phyloP scores from a whole-genome alignment of 2,888 invertebrate genomes.

The Vandiemenella viatica region DNA sequence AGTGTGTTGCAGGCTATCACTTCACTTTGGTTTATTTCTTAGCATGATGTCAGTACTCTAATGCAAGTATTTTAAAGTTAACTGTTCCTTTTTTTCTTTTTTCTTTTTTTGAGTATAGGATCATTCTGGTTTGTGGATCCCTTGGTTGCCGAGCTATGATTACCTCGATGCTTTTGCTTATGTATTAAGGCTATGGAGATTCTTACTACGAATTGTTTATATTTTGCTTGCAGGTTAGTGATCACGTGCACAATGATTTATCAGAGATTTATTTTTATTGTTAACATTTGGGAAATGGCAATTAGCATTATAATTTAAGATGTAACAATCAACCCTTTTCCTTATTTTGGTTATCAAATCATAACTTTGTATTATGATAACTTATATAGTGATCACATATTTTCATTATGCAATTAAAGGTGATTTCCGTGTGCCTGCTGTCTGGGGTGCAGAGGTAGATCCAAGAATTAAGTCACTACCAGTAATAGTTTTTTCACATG shows the following conservation, averaged over 20 bases:
- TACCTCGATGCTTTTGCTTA: constrained; percentile 37
- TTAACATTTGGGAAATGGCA: too few relatives aligned
- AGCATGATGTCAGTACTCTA: too few relatives aligned
- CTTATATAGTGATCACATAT: not conserved
- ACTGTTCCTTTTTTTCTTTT: constrained; percentile 1
- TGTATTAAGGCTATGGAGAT: constrained; percentile 27
- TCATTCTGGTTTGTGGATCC: constrained; percentile 33
- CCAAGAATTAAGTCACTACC: constrained; percentile 30
- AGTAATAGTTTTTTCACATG: constrained; percentile 47
- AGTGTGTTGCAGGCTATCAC: too few relatives aligned
- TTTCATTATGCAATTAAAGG: constrained; percentile 22
- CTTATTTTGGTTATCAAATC: too few relatives aligned
- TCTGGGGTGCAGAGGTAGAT: constrained; percentile 30
- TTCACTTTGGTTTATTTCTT: too few relatives aligned
- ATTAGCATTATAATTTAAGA: too few relatives aligned
- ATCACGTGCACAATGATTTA: not conserved
- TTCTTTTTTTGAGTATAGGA: constrained; percentile 23
- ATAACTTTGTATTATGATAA: not conserved
- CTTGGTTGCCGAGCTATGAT: constrained; percentile 38
- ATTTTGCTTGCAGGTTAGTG: constrained; percentile 26
- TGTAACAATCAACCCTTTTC: too few relatives aligned
- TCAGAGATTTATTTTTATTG: not conserved
- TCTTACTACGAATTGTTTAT: constrained; percentile 24
- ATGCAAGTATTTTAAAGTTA: not conserved
- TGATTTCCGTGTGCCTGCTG: constrained; percentile 34